Evolutionary conservation across 2,888 invertebrate genomes (phyloP).

Genomic region (Lepidonotus clava): DNA sequence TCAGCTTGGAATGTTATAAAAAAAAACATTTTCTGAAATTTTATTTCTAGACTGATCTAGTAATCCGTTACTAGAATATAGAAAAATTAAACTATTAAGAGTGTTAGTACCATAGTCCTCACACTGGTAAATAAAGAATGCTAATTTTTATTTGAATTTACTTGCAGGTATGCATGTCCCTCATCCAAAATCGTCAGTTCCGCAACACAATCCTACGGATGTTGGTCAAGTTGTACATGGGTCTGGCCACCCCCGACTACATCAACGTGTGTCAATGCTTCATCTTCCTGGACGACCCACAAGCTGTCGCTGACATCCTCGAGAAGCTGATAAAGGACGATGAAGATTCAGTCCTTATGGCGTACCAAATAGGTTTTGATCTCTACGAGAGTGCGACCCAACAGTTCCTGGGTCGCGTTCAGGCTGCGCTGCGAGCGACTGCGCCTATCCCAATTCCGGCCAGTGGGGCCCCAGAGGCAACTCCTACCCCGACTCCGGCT

Average conservation of each 20-base stretch:
- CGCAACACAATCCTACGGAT: constrained; percentile 91
- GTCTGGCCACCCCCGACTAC: constrained; percentile 94
- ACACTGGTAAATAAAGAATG: too few relatives aligned
- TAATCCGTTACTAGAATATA: too few relatives aligned
- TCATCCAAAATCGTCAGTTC: constrained; percentile 96
- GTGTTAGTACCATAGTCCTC: too few relatives aligned
- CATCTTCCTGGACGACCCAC: constrained; percentile 96
- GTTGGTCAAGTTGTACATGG: constrained; percentile 93
- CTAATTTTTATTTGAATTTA: not conserved
- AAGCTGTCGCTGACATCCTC: constrained; percentile 94
- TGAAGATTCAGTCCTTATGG: constrained; percentile 86
- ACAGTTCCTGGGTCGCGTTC: constrained; percentile 89
- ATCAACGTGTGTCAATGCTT: constrained; percentile 98
- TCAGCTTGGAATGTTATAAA: too few relatives aligned
- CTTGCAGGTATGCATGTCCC: constrained; percentile 97
- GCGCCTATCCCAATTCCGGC: constrained; percentile 73
- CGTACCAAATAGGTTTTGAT: constrained; percentile 99
- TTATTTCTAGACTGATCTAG: too few relatives aligned
- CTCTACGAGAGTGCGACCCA: constrained; percentile 99
- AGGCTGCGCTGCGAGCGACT: constrained; percentile 74
- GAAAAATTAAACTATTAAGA: too few relatives aligned
- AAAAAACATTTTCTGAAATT: too few relatives aligned
- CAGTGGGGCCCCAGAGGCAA: constrained; percentile 59
- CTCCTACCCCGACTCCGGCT: not conserved
- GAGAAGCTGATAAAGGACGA: constrained; percentile 89